These are phyloP conservation scores for Calcarius lapponicus DNA, from an alignment of 2,797 vertebrate species.

Conservation along the genomic window DNA sequence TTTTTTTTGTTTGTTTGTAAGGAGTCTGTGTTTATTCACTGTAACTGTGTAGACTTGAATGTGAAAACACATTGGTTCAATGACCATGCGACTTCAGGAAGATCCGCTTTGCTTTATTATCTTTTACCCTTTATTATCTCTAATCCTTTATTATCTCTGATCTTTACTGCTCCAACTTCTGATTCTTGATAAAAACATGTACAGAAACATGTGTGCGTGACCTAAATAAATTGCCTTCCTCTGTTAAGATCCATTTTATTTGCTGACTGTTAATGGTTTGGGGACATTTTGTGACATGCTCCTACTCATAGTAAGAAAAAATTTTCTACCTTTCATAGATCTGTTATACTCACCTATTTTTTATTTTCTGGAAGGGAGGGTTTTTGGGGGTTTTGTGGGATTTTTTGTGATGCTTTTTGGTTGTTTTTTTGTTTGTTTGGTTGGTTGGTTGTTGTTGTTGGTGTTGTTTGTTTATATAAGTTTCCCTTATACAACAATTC, in stretches of 20 bases:
- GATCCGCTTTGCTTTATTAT: neutral
- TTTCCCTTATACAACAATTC: neutral
- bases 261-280: neutral
- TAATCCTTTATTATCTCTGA: neutral
- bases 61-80: neutral
- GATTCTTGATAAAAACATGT: neutral
- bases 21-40: neutral
- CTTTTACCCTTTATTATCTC: neutral
- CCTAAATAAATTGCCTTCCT: neutral
- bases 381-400: fast-evolving
- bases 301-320: neutral
- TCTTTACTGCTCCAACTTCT: neutral
- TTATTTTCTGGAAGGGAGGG: neutral
- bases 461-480: too few relatives aligned
- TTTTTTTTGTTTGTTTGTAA: neutral
- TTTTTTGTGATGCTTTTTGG: neutral
- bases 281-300: neutral
- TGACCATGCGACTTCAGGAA: neutral
- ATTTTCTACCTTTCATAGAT: neutral
- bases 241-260: neutral
- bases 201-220: neutral
- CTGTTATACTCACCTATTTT: neutral
- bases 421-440: too few relatives aligned
- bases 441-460: too few relatives aligned
- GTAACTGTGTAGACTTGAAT: neutral